Percentiles rank a stretch among this genome's conserved stretches.
Evolutionary conservation across 2,888 invertebrate genomes (phyloP).

Genomic region (Dimorphilus gyrociliatus): DNA sequence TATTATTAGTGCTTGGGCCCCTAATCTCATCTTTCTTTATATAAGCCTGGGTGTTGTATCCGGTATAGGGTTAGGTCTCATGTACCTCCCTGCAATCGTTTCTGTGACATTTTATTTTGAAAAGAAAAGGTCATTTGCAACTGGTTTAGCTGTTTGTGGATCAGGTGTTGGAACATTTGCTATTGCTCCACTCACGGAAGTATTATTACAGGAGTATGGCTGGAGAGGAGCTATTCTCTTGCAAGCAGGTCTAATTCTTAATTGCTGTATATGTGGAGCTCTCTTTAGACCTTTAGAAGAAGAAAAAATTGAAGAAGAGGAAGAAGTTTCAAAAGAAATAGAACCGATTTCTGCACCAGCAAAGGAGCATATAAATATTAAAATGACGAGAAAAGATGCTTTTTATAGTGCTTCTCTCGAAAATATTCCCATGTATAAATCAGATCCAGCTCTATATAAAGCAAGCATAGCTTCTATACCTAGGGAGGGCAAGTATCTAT

Average conservation of each 20-base stretch:
- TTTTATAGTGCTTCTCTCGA: conserved; percentile 65
- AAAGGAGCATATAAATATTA: too few species aligned
- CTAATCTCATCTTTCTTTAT: conserved; percentile 64
- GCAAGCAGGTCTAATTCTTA: conserved; percentile 63
- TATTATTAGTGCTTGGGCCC: conserved; percentile 60
- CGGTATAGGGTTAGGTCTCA: conserved; percentile 80
- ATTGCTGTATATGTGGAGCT: conserved; percentile 73
- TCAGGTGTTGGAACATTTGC: conserved; percentile 87
- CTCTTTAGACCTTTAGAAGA: conserved; percentile 67
- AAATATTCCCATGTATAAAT: conserved; percentile 40
- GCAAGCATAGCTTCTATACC: conserved; percentile 29
- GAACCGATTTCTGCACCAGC: too few species aligned
- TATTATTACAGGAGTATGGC: conserved; percentile 51
- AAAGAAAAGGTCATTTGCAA: conserved; percentile 77
- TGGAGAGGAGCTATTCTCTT: conserved; percentile 76
- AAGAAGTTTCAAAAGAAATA: background rate
- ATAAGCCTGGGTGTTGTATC: conserved; percentile 85
- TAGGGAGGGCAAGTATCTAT: conserved; percentile 10
- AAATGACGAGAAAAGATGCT: conserved; percentile 67
- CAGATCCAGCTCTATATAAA: conserved; percentile 30
- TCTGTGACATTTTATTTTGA: conserved; percentile 96
- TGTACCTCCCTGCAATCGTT: conserved; percentile 93
- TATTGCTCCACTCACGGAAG: conserved; percentile 49
- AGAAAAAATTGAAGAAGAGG: conserved; percentile 52
- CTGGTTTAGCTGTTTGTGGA: conserved; percentile 86